Evolutionary conservation across 2,113 vertebrate genomes (phyloP).

Genomic region (Tetrax tetrax): DNA sequence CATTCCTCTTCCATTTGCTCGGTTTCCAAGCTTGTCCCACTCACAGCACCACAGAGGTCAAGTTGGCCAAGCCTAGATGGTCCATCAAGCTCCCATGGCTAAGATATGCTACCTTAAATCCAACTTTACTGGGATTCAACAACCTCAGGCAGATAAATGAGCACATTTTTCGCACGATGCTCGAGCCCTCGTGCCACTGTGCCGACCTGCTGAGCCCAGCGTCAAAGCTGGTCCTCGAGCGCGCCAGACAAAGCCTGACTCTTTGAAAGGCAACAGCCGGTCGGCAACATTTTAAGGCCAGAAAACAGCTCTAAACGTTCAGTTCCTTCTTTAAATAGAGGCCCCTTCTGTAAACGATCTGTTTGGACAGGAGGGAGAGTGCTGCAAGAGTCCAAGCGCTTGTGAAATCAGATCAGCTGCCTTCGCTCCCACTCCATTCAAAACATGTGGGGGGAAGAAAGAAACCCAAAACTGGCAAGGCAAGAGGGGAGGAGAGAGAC

Average conservation of each 20-base stretch:
- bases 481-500: background rate
- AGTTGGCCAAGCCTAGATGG: background rate
- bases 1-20: background rate
- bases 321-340: constrained; percentile 67
- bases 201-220: background rate
- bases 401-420: constrained; percentile 66
- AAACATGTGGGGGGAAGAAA: constrained; percentile 40
- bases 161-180: background rate
- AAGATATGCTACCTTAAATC: background rate
- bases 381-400: constrained; percentile 52
- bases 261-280: constrained; percentile 44
- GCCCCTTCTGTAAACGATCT: constrained; percentile 69
- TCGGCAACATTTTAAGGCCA: constrained; percentile 30
- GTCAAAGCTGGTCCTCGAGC: background rate
- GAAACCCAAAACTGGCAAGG: background rate
- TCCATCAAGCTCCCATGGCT: background rate
- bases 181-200: rapidly evolving
- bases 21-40: background rate
- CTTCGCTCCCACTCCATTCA: background rate
- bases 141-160: background rate
- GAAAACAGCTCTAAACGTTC: constrained; percentile 58
- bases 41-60: background rate
- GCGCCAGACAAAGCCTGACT: background rate
- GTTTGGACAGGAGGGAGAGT: constrained; percentile 64
- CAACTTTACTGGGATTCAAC: background rate